Evolutionary conservation across 2,113 vertebrate genomes (phyloP).

Genomic region (Tenebrosternarchus preto): DNA sequence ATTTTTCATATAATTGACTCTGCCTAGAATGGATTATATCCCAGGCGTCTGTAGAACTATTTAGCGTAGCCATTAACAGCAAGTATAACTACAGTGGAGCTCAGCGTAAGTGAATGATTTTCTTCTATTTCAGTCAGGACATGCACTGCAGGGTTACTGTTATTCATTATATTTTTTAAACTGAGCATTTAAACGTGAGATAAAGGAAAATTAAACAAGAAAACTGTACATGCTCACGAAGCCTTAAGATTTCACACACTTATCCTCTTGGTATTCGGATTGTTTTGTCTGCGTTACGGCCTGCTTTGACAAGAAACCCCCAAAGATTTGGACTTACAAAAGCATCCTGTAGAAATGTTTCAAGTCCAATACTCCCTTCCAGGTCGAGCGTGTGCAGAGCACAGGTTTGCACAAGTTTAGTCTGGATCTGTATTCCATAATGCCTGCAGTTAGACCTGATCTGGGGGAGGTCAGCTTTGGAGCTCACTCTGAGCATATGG

Average conservation of each 20-base stretch:
- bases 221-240: constrained; percentile 19
- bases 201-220: neutral
- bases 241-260: constrained; percentile 24
- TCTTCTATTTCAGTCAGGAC: constrained; percentile 5
- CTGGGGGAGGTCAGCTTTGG: neutral
- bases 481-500: neutral
- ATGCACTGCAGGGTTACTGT: neutral
- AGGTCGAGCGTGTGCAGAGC: neutral
- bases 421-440: neutral
- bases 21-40: neutral
- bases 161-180: constrained; percentile 6
- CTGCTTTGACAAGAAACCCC: constrained; percentile 19
- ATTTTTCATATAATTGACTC: neutral
- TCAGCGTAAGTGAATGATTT: neutral
- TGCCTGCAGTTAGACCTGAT: neutral
- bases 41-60: neutral
- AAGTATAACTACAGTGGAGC: neutral
- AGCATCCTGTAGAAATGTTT: neutral
- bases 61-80: neutral
- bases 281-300: constrained; percentile 8
- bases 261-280: constrained; percentile 22
- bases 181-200: constrained; percentile 2
- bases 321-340: constrained; percentile 14
- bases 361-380: neutral
- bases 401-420: neutral